These are phyloP conservation scores for Drosophila tanythrix DNA, from an alignment of 2,888 invertebrate species.

Conservation along the genomic window DNA sequence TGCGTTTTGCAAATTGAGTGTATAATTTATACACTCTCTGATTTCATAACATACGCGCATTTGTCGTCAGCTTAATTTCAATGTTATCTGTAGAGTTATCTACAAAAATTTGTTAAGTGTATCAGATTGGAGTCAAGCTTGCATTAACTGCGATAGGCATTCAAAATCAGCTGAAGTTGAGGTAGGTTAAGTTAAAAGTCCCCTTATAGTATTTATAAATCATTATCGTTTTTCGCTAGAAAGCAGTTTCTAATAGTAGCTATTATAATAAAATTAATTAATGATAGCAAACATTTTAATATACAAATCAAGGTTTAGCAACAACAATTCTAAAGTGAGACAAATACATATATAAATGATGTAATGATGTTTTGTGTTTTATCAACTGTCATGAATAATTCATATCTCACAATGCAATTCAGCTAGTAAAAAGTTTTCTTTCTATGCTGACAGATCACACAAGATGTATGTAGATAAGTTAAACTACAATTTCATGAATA, in stretches of 20 bases:
- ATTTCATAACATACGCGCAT: conserved; percentile 34
- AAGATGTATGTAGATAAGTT: conserved; percentile 17
- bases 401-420: background rate
- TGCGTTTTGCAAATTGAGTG: background rate
- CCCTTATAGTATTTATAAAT: background rate
- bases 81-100: background rate
- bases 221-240: background rate
- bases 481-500: conserved; percentile 12
- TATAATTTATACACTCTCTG: conserved; percentile 26
- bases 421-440: conserved; percentile 13
- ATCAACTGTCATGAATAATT: background rate
- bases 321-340: too few relatives aligned
- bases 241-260: too few relatives aligned
- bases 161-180: background rate
- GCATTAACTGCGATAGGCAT: background rate
- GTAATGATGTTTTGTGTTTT: background rate
- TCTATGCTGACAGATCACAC: conserved; percentile 17
- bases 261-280: too few relatives aligned
- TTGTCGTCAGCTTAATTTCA: background rate
- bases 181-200: conserved; percentile 15
- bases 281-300: too few relatives aligned
- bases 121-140: background rate
- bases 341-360: background rate
- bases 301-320: too few relatives aligned
- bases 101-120: background rate